phyloP scores from a whole-genome alignment of 37 sponge, comb jelly and placozoan genomes.

The Crambe crambe region DNA sequence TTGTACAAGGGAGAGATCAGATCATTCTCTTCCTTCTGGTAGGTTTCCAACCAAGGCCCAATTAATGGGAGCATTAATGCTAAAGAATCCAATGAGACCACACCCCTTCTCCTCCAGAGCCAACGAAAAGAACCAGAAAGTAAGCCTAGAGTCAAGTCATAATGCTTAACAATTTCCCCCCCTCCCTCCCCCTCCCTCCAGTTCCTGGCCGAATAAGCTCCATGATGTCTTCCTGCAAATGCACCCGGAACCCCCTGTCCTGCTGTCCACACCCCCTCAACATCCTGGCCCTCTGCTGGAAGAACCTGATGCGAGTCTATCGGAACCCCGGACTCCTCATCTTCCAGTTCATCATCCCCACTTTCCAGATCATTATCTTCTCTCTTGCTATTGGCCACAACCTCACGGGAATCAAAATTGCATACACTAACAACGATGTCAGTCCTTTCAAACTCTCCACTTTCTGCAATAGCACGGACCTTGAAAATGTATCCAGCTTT shows the following conservation, averaged over 20 bases:
- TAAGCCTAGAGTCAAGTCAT: too few species aligned
- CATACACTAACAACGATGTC: constrained; percentile 44
- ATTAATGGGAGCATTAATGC: too few species aligned
- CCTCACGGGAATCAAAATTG: constrained; percentile 32
- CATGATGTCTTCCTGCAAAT: neutral
- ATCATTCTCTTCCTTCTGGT: too few species aligned
- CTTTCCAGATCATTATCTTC: constrained; percentile 63
- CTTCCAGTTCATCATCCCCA: constrained; percentile 72
- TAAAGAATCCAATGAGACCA: too few species aligned
- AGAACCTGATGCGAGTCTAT: constrained; percentile 42
- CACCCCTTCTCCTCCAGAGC: too few species aligned
- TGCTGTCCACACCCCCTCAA: constrained; percentile 19
- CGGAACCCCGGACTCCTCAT: constrained; percentile 66
- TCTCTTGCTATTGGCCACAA: constrained; percentile 62
- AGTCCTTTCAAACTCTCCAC: neutral
- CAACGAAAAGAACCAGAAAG: too few species aligned
- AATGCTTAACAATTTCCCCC: too few species aligned
- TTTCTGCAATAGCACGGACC: constrained; percentile 6
- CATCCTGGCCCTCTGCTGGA: constrained; percentile 55
- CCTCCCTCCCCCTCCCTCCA: neutral
- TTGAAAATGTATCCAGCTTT: neutral
- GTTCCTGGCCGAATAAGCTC: neutral
- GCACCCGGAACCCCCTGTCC: neutral
- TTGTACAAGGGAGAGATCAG: too few species aligned
- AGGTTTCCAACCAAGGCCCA: too few species aligned